A percentile compares a stretch with the other conserved stretches of the same genome.
Conservation (phyloP, 2,888 invertebrate genomes). For the Sesamia inferens region DNA sequence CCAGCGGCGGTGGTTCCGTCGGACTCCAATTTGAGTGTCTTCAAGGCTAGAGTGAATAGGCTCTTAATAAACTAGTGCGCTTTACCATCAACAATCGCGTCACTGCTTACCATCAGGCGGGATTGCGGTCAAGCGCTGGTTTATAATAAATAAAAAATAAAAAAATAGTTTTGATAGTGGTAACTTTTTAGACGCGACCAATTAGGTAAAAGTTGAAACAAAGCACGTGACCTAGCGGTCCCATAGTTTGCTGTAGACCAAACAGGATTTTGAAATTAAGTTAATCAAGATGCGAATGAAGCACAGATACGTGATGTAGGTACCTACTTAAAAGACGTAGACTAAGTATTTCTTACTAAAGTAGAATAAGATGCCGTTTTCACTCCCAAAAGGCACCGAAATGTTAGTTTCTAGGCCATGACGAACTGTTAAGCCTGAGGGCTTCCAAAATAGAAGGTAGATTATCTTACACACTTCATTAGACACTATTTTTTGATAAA, state of each 20-base stretch:
- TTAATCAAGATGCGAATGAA: neutral
- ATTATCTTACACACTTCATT: conserved; percentile 32
- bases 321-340: neutral
- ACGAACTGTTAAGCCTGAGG: conserved; percentile 22
- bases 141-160: too few species aligned
- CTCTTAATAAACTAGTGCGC: too few species aligned
- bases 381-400: neutral
- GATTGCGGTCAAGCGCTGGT: too few species aligned
- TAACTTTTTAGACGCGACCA: neutral
- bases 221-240: neutral
- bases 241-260: neutral
- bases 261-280: neutral
- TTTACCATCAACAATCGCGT: too few species aligned
- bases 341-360: neutral
- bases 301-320: neutral
- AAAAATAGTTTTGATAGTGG: neutral
- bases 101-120: too few species aligned
- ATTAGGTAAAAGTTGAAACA: neutral
- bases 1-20: too few species aligned
- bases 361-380: neutral
- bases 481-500: conserved; percentile 16
- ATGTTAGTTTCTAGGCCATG: conserved; percentile 19
- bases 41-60: too few species aligned
- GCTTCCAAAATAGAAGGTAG: conserved; percentile 30
- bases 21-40: too few species aligned